These are phyloP conservation scores for Babyrousa celebensis DNA, from an alignment of 2,797 vertebrate genomes.

Conservation along the genomic window DNA sequence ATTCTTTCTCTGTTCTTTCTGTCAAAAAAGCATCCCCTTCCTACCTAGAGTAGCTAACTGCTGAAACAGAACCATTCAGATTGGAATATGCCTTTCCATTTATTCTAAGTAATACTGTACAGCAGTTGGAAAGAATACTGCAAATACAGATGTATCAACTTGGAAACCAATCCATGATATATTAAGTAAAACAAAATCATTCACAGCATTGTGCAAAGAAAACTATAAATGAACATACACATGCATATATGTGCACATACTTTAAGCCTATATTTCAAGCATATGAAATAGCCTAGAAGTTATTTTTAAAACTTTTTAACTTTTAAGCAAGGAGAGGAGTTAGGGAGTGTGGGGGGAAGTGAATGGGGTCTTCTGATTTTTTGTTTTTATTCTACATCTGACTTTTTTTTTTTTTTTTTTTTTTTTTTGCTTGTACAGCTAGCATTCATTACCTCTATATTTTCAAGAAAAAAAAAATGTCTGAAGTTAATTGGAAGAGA, in stretches of 20 bases:
- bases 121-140: conserved; percentile 18
- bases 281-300: not conserved
- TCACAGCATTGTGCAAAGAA: not conserved
- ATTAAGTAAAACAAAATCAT: conserved; percentile 46
- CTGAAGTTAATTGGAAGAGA: conserved; percentile 44
- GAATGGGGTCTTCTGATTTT: not conserved
- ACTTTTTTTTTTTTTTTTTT: not conserved
- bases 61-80: conserved; percentile 36
- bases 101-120: not conserved
- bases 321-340: not conserved
- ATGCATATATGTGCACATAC: no score
- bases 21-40: conserved; percentile 17
- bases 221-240: not conserved
- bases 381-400: not conserved
- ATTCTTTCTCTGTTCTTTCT: not conserved
- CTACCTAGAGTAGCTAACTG: not conserved
- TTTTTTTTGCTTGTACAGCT: not conserved
- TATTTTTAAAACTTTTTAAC: not conserved
- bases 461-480: conserved; percentile 28
- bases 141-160: not conserved
- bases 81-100: not conserved
- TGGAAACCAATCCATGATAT: not conserved
- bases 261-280: not conserved
- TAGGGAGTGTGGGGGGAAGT: not conserved
- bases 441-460: not conserved